These are phyloP conservation scores for Mythimna albipuncta DNA, from an alignment of 2,888 invertebrate species.

Conservation along the genomic window DNA sequence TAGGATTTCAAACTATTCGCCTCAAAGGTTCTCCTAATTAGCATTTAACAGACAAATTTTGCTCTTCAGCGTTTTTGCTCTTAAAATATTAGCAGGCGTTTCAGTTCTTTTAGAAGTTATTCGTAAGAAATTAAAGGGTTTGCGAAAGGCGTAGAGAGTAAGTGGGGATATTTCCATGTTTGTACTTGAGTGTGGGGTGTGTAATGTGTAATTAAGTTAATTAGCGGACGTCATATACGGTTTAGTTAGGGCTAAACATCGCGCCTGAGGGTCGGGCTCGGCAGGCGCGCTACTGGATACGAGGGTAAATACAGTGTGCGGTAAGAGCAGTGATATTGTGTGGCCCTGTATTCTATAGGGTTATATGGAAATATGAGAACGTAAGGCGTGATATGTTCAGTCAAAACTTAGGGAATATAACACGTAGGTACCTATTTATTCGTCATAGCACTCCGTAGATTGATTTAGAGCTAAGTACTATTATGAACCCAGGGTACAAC, in stretches of 20 bases:
- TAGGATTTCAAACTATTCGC: constrained; percentile 35
- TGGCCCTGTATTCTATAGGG: background rate
- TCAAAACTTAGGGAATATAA: background rate
- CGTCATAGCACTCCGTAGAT: too few relatives aligned
- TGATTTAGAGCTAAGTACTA: too few relatives aligned
- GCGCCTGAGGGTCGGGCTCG: constrained; percentile 38
- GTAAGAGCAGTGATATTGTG: constrained; percentile 3
- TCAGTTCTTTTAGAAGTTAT: constrained; percentile 41
- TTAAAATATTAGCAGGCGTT: constrained; percentile 53
- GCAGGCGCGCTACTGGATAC: constrained; percentile 29
- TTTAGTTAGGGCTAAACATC: constrained; percentile 47
- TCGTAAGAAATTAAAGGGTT: constrained; percentile 44
- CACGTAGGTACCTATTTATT: background rate
- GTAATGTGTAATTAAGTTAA: constrained; percentile 65
- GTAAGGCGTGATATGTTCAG: background rate
- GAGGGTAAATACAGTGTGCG: constrained; percentile 38
- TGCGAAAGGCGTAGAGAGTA: constrained; percentile 27
- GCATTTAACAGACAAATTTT: constrained; percentile 39
- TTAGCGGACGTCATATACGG: constrained; percentile 56
- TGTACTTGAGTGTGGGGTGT: constrained; percentile 50
- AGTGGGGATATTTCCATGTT: constrained; percentile 52
- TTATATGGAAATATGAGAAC: constrained; percentile 1
- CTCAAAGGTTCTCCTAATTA: constrained; percentile 43
- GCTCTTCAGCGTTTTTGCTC: constrained; percentile 36
- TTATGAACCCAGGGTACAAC: too few relatives aligned